Conservation (phyloP, 2,113 vertebrate genomes). For the Motacilla tschutschensis region DNA sequence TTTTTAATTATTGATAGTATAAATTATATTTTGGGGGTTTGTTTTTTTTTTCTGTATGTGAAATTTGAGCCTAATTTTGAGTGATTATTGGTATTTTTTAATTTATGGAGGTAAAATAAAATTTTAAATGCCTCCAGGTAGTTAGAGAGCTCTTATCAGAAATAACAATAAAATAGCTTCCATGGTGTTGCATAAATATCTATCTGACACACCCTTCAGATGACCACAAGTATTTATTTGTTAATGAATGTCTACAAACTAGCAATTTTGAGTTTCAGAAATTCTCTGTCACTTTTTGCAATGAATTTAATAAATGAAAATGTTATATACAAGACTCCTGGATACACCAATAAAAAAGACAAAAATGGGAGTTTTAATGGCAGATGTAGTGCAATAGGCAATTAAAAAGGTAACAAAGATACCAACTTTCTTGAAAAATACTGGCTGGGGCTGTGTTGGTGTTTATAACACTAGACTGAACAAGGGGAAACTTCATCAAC, state of each 20-base stretch:
- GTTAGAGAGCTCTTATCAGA: background rate
- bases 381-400: background rate
- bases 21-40: background rate
- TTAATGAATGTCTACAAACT: background rate
- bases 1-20: background rate
- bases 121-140: background rate
- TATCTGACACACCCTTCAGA: background rate
- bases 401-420: background rate
- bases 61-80: background rate
- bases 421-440: background rate
- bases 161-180: background rate
- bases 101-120: background rate
- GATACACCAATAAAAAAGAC: background rate
- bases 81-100: background rate
- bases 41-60: background rate
- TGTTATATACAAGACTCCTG: background rate
- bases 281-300: background rate
- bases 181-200: background rate
- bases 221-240: background rate
- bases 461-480: background rate
- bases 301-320: background rate
- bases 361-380: background rate
- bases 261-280: background rate
- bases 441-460: fast-evolving
- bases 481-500: background rate